A percentile compares a stretch with the other conserved stretches of the same genome.
phyloP scores from a whole-genome alignment of 23 tunicate species.

The Corella eumyota region DNA sequence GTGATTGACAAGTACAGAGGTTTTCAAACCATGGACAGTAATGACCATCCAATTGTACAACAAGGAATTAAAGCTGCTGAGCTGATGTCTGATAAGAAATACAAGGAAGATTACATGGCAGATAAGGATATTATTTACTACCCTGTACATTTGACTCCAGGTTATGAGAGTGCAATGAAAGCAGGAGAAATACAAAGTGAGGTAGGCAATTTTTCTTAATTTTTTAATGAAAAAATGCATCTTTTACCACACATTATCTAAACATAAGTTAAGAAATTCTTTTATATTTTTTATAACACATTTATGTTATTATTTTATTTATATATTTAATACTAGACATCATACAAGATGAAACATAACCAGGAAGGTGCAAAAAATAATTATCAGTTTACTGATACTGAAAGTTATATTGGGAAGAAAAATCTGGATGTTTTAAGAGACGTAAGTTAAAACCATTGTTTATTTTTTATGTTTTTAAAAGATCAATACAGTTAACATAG shows the following conservation, averaged over 20 bases:
- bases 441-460: constrained; percentile 22
- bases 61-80: constrained; percentile 87
- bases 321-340: no score
- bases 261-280: no score
- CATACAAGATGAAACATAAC: constrained; percentile 43
- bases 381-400: constrained; percentile 66
- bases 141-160: constrained; percentile 94
- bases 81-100: constrained; percentile 63
- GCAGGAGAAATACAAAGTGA: constrained; percentile 74
- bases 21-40: constrained; percentile 99
- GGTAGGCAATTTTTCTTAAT: constrained; percentile 12
- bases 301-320: no score
- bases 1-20: constrained; percentile 80
- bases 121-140: constrained; percentile 68
- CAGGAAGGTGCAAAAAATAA: constrained; percentile 39
- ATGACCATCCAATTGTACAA: constrained; percentile 90
- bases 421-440: constrained; percentile 44
- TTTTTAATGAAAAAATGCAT: no score
- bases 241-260: no score
- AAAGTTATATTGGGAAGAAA: constrained; percentile 47
- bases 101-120: constrained; percentile 90
- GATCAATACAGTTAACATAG: no score
- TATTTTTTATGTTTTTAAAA: no score
- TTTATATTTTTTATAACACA: no score
- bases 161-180: constrained; percentile 83